phyloP scores from a whole-genome alignment of 1,140 invertebrate species.

The Dysdera silvatica region DNA sequence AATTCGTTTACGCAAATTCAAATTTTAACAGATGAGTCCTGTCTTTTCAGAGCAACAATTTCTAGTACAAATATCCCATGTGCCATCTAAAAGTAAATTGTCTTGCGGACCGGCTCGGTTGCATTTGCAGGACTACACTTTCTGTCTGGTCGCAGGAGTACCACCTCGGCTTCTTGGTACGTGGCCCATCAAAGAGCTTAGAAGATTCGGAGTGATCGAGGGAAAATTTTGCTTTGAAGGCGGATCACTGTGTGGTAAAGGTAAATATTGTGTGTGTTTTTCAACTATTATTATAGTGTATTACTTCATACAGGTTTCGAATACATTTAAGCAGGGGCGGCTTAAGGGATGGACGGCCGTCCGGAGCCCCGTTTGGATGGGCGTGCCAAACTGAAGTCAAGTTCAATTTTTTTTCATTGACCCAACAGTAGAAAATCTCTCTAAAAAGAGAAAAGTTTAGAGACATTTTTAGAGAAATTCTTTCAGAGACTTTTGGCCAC shows the following conservation, averaged over 20 bases:
- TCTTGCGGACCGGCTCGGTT: constrained; percentile 65
- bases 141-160: constrained; percentile 69
- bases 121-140: constrained; percentile 66
- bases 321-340: too few species aligned
- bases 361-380: too few species aligned
- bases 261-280: not conserved
- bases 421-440: too few species aligned
- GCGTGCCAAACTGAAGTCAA: too few species aligned
- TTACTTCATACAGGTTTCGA: not conserved
- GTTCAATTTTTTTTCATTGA: too few species aligned
- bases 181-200: constrained; percentile 68
- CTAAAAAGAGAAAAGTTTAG: too few species aligned
- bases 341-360: too few species aligned
- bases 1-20: too few species aligned
- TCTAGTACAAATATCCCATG: constrained; percentile 65
- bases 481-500: too few species aligned
- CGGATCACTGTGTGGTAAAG: constrained; percentile 57
- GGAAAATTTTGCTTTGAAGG: constrained; percentile 82
- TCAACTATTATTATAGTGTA: not conserved
- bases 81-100: constrained; percentile 61
- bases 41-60: constrained; percentile 60
- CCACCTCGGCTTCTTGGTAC: constrained; percentile 65
- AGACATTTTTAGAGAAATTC: too few species aligned
- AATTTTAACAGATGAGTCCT: too few species aligned
- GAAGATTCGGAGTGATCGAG: constrained; percentile 77